A percentile compares a stretch with the other conserved stretches of the same genome.
Evolutionary conservation across 2,113 vertebrate species (phyloP).

Genomic region (Eubucco bourcierii): DNA sequence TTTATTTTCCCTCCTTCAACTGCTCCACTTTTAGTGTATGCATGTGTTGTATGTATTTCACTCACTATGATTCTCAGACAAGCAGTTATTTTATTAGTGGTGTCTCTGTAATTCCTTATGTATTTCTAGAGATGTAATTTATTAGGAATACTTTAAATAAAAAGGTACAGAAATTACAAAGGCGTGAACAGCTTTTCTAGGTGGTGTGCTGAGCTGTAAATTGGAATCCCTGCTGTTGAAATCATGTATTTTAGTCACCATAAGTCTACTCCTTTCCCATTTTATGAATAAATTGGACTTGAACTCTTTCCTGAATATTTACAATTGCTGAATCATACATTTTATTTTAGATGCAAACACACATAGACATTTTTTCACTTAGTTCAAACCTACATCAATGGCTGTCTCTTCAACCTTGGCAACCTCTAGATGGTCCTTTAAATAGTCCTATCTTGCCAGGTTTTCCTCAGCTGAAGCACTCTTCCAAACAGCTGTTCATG

Average conservation of each 20-base stretch:
- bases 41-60: neutral
- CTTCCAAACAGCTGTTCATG: neutral
- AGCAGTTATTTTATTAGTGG: neutral
- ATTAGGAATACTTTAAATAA: neutral
- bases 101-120: neutral
- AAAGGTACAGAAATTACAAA: neutral
- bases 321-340: neutral
- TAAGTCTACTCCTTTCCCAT: neutral
- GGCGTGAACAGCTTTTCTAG: neutral
- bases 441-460: neutral
- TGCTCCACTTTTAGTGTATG: neutral
- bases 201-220: neutral
- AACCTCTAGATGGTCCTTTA: neutral
- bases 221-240: conserved; percentile 25
- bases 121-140: neutral
- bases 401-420: neutral
- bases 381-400: neutral
- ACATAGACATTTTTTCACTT: neutral
- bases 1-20: neutral
- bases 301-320: neutral
- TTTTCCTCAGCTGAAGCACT: neutral
- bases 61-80: neutral
- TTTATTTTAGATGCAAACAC: neutral
- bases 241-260: neutral
- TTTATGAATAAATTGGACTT: neutral